Conservation (phyloP, 2,888 invertebrate species). For the Petrolisthes cinctipes region DNA sequence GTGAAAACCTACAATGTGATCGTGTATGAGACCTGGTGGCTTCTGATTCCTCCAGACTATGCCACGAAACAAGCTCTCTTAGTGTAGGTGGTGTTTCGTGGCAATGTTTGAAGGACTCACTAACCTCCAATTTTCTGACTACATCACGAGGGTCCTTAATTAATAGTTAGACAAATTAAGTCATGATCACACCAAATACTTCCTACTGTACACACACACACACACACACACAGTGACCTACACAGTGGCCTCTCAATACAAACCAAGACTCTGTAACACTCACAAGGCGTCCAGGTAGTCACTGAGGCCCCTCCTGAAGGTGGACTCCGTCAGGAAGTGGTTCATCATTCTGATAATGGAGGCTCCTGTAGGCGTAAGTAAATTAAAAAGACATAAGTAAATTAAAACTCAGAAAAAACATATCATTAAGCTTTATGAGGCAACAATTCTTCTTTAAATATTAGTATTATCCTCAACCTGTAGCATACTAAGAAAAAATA, state of each 20-base stretch:
- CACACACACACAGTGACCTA: not conserved
- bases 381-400: not conserved
- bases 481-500: too few relatives aligned
- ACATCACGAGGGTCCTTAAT: too few relatives aligned
- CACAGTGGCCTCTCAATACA: not conserved
- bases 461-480: not conserved
- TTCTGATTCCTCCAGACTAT: too few relatives aligned
- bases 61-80: too few relatives aligned
- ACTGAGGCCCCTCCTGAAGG: constrained; percentile 79
- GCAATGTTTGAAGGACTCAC: too few relatives aligned
- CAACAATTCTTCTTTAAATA: not conserved
- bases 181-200: not conserved
- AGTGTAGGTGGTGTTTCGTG: too few relatives aligned
- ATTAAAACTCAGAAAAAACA: too few relatives aligned
- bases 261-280: not conserved
- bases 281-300: constrained; percentile 76
- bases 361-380: not conserved
- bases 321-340: constrained; percentile 82
- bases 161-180: not conserved
- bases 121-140: too few relatives aligned
- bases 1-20: too few relatives aligned
- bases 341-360: constrained; percentile 90
- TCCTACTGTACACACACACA: not conserved
- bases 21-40: too few relatives aligned
- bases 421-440: not conserved